Base-by-base conservation (phyloP, 2,113 vertebrate genomes). In the Rafetus swinhoei region DNA sequence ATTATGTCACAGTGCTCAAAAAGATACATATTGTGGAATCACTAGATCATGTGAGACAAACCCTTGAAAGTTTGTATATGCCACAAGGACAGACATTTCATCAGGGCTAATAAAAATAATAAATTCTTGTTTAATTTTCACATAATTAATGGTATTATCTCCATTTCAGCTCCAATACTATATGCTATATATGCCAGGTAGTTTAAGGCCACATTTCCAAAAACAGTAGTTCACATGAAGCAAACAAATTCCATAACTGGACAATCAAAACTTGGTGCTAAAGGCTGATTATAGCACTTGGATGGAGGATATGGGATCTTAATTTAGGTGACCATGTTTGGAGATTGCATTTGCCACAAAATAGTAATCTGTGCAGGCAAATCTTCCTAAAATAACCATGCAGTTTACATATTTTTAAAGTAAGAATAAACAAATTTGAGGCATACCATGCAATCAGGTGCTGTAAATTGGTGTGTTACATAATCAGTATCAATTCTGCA, bases 91-190 rank as follows among this genome's bases (percentile, higher is more conserved):
- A 87, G 12, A 85, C 4, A 0, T 88, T 93, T 82, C 32, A 72
- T 94, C 79, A 52, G 52, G 84, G 29, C 62, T 45, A 87, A 87
- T 59, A 92, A 97, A 92, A 82, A 89, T 25, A 15, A 7, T 81
- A 55, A 81, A 1, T 4, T 74, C 12, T 84, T 81, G 55, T 35
- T 93, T 85, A 92, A n/a, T 69, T 69, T 69, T 35, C 65, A n/a
- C 32, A 35, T 69, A 69, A 69, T 69, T 86, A 94, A 90, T 89
- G 77, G 62, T 87, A 4, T 0, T 45, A 92, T 90, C 25, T 24
- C 16, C 13, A 1, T 3, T 81, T 24, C n/a, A 65, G 72, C 72
- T 86, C 12, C 59, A 76, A n/a, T 74, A 59, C 2, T 35, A 3
- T 82, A 10, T 81, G 59, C 83, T 84, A 10, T 69, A 72, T 5